Evolutionary conservation across 2,888 invertebrate species (phyloP).

Genomic region (Anodontia alba): DNA sequence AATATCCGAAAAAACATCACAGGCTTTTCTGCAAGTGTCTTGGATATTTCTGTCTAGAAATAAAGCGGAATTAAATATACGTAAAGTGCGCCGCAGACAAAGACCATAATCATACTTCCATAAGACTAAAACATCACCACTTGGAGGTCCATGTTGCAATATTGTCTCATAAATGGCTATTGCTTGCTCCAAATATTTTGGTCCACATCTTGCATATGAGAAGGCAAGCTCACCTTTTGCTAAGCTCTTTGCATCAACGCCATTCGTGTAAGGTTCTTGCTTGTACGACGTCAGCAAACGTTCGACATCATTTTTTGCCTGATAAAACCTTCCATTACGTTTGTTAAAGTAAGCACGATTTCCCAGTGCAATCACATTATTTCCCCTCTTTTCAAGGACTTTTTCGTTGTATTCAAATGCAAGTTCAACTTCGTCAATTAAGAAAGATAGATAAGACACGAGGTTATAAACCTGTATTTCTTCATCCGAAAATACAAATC

Average conservation of each 20-base stretch:
- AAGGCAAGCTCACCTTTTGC: not conserved
- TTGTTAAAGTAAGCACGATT: not conserved
- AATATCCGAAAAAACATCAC: not conserved
- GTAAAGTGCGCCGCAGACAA: not conserved
- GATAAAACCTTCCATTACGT: not conserved
- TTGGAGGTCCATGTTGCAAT: not conserved
- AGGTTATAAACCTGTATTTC: not conserved
- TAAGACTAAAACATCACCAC: not conserved
- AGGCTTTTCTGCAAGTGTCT: not conserved
- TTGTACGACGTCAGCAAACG: not conserved
- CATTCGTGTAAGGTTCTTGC: not conserved
- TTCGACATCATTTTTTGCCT: not conserved
- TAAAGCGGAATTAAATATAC: not conserved
- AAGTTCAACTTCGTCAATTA: not conserved
- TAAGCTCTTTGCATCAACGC: not conserved
- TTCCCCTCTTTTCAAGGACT: not conserved
- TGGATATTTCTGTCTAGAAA: not conserved
- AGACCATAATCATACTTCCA: slow-evolving; percentile 6
- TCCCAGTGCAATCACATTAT: not conserved
- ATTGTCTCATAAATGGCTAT: not conserved
- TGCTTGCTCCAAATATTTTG: not conserved
- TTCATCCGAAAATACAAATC: not conserved
- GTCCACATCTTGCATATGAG: not conserved
- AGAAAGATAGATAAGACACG: not conserved
- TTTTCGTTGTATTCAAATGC: not conserved